phyloP scores from a whole-genome alignment of 2,888 invertebrate species.

The Hypselothyrea guttata region DNA sequence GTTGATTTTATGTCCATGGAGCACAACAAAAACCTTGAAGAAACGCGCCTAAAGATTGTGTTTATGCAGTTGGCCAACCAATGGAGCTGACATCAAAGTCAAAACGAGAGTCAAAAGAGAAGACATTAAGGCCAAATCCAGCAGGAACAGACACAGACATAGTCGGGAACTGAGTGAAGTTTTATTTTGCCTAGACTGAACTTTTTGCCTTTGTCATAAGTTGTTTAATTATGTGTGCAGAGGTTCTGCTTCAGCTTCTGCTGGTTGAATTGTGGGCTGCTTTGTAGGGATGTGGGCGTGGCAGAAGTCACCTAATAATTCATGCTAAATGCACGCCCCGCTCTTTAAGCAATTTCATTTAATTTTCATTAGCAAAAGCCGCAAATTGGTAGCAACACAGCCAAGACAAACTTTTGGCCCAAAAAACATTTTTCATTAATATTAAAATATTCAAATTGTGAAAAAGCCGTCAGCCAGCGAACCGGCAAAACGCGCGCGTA shows the following conservation, averaged over 20 bases:
- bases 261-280: neutral
- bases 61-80: neutral
- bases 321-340: conserved; percentile 52
- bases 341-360: conserved; percentile 73
- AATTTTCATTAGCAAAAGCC: conserved; percentile 69
- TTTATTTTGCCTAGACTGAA: conserved; percentile 23
- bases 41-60: neutral
- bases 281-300: neutral
- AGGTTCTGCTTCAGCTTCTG: conserved; percentile 17
- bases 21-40: conserved; percentile 10
- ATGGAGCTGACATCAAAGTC: conserved; percentile 32
- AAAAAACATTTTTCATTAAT: conserved; percentile 68
- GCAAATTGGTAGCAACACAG: conserved; percentile 61
- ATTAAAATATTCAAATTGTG: conserved; percentile 74
- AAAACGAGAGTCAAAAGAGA: neutral
- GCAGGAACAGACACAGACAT: neutral
- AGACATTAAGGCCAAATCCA: neutral
- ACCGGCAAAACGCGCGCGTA: neutral
- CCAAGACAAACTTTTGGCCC: conserved; percentile 40
- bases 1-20: neutral
- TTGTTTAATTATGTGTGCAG: conserved; percentile 64
- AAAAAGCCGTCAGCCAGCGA: conserved; percentile 33
- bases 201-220: conserved; percentile 35
- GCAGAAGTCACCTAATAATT: conserved; percentile 52
- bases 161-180: conserved; percentile 1